Base-by-base conservation (phyloP, 2,797 vertebrate species). In the Holocentrus rufus region DNA sequence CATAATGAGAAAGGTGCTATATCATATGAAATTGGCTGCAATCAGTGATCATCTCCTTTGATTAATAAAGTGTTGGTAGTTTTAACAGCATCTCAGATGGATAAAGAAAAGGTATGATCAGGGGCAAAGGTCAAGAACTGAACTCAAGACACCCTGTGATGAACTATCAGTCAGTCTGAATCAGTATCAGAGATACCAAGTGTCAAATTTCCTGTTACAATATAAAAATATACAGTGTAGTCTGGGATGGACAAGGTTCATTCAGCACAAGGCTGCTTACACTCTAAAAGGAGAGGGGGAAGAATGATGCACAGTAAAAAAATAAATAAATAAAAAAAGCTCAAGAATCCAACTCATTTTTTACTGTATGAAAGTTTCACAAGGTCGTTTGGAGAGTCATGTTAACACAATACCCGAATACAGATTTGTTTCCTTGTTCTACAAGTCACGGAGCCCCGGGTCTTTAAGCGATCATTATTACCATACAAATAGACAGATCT, bases 401-500 rank as follows among this genome's bases (percentile, higher is more conserved):
- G 90, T 88, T 82, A 90, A 91, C 87, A 91, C 91, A 93, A 91
- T 80, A 88, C 79, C 83, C 85, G 93, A 91, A 94, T 94, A 93
- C 92, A 93, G 90, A 94, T 93, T 87, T 87, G 76, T 91, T 93
- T 92, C 89, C 92, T 92, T 94, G 93, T 94, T 93, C 88, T 90
- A 91, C 89, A 91, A 93, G 90, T 91, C 91, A 91, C 87, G 83
- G 77, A 83, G 91, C 85, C 49, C 55, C 31, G 79, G 90, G 90
- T 94, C 93, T 94, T 94, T 94, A 94, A 94, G 89, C 88, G 89
- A 94, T 95, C 94, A 95, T 95, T 95, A 95, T 95, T 95, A 94
- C 94, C 94, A 95, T 95, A 94, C 93, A 94, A 94, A 95, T 94
- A 94, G 94, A 95, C 94, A 94, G 93, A 95, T 94, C 93, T 95